These are phyloP conservation scores for Panulirus ornatus DNA, from an alignment of 1,140 invertebrate species.

Conservation along the genomic window DNA sequence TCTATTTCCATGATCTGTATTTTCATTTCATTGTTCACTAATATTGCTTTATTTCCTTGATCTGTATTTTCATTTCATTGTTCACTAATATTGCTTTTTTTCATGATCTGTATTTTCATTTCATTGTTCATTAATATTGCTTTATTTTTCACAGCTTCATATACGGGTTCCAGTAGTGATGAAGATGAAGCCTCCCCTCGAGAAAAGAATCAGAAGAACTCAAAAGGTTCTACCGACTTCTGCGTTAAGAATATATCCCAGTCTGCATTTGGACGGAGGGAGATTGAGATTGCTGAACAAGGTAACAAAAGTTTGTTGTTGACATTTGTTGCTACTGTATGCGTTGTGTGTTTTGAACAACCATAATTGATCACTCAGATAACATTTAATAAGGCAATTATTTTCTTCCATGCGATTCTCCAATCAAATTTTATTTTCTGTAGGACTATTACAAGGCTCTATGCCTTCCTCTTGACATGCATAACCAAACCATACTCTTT, in stretches of 20 bases:
- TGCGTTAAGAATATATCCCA: constrained; percentile 95
- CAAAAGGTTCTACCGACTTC: constrained; percentile 90
- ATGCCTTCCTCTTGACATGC: too few relatives aligned
- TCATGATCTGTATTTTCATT: too few relatives aligned
- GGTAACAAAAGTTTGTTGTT: too few relatives aligned
- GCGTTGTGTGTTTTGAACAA: too few relatives aligned
- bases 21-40: not conserved
- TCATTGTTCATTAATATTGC: not conserved
- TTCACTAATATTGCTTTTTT: too few relatives aligned
- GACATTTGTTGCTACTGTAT: not conserved
- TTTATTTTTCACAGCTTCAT: constrained; percentile 83
- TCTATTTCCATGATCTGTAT: too few relatives aligned
- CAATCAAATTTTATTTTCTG: too few relatives aligned
- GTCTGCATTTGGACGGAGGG: constrained; percentile 93
- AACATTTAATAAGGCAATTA: too few relatives aligned
- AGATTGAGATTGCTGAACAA: constrained; percentile 99
- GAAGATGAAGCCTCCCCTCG: constrained; percentile 91
- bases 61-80: too few relatives aligned
- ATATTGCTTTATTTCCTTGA: not conserved
- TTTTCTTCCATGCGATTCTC: too few relatives aligned
- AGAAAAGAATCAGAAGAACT: constrained; percentile 90
- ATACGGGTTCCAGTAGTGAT: constrained; percentile 92
- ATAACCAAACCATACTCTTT: too few relatives aligned
- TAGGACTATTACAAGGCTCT: too few relatives aligned
- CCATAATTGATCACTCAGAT: not conserved